phyloP scores from a whole-genome alignment of 2,888 invertebrate species.

The Machimus rusticus region DNA sequence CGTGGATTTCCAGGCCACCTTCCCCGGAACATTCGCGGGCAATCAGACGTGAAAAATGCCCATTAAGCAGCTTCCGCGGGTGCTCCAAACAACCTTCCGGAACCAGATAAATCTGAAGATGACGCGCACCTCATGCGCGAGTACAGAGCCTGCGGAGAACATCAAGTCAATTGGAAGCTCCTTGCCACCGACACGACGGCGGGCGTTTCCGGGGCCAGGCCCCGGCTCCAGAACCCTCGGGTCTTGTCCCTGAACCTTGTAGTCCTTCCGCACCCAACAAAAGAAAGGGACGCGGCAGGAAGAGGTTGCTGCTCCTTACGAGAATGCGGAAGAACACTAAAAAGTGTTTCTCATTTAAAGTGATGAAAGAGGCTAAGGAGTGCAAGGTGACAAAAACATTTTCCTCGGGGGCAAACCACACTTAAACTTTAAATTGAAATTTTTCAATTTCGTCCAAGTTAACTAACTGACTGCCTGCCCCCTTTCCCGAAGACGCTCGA shows the following conservation, averaged over 20 bases:
- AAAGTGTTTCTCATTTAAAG: constrained; percentile 1
- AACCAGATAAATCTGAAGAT: constrained; percentile 14
- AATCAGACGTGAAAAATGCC: neutral
- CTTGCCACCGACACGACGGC: neutral
- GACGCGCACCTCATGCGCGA: neutral
- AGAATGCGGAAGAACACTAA: neutral
- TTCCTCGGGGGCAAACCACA: neutral
- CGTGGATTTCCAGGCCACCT: neutral
- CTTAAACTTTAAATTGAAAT: constrained; percentile 24
- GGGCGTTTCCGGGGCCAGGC: neutral
- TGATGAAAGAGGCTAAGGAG: neutral
- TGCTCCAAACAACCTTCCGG: neutral
- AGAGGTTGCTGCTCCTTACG: neutral
- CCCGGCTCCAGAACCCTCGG: neutral
- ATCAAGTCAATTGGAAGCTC: neutral
- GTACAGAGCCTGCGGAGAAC: neutral
- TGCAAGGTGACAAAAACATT: neutral
- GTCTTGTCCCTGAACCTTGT: neutral
- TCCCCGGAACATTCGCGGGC: neutral
- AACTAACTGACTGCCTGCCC: neutral
- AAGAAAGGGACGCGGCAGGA: neutral
- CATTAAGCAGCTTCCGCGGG: neutral
- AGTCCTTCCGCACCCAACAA: neutral
- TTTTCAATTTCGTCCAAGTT: constrained; percentile 3
- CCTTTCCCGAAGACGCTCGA: neutral